A percentile compares a stretch with the other conserved stretches of the same genome.
Evolutionary conservation across 1,140 invertebrate species (phyloP).

Genomic region (Bombyx mori): DNA sequence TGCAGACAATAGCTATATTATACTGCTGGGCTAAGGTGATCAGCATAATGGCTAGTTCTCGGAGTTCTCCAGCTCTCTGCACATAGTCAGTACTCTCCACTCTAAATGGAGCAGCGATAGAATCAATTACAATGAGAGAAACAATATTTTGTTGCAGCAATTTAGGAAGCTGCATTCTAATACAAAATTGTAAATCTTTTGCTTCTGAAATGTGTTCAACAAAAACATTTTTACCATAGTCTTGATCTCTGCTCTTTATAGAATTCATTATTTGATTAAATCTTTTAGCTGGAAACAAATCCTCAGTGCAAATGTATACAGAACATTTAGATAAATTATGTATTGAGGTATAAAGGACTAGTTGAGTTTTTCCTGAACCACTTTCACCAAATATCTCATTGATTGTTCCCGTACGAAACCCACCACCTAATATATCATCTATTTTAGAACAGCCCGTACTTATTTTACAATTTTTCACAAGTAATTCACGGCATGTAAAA

Average conservation of each 20-base stretch:
- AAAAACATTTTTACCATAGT: slow-evolving; percentile 42
- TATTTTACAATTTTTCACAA: slow-evolving; percentile 5
- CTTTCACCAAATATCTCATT: slow-evolving; percentile 89
- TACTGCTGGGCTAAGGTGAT: slow-evolving; percentile 33
- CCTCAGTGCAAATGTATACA: slow-evolving; percentile 59
- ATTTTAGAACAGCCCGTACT: slow-evolving; percentile 75
- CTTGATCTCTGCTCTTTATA: slow-evolving; percentile 13
- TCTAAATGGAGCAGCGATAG: slow-evolving; percentile 52
- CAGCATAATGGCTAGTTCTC: slow-evolving; percentile 39
- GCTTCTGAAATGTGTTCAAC: slow-evolving; percentile 54
- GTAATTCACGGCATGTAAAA: slow-evolving; percentile 21
- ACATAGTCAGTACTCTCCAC: slow-evolving; percentile 49
- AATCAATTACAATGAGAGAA: slow-evolving; percentile 45
- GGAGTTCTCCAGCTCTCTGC: slow-evolving; percentile 52
- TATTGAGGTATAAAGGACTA: slow-evolving; percentile 80
- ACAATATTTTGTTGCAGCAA: slow-evolving; percentile 31
- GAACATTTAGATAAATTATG: slow-evolving; percentile 34
- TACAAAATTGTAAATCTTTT: slow-evolving; percentile 41
- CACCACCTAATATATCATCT: slow-evolving; percentile 77
- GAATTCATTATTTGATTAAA: slow-evolving; percentile 40
- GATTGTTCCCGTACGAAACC: slow-evolving; percentile 80
- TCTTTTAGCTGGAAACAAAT: slow-evolving; percentile 52
- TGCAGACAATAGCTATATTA: slow-evolving; percentile 45
- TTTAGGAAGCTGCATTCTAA: slow-evolving; percentile 41
- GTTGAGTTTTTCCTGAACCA: slow-evolving; percentile 88